Base-by-base conservation (phyloP, 2,797 vertebrate species). In the Rhabdophis nuchalis region DNA sequence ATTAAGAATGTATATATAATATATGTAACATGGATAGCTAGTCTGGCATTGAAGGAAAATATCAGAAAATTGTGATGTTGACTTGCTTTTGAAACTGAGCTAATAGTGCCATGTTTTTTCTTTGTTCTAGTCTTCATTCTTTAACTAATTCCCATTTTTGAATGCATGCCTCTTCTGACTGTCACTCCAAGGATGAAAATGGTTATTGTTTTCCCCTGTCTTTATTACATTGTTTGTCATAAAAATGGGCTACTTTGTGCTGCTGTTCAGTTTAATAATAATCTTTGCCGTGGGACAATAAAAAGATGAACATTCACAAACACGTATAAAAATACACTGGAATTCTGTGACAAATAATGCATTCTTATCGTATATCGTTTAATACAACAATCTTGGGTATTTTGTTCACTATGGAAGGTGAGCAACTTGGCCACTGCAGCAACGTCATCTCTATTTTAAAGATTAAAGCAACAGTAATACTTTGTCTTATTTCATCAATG, bases 51-150 rank as follows among this genome's bases (percentile, higher is more conserved):
- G 60, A 92, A 92, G 41, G 89, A 95, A 61, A 72, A 0, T 8
- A 88, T 32, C 1, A 29, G 50, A 27, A 94, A 32, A 91, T 8
- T 88, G 52, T 23, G 29, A 29, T 92, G 27, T 50, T 85, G 90
- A 89, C 0, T 2, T 90, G 91, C 0, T 4, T 87, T 60, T 86
- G 89, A 53, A 93, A 89, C 90, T 68, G 77, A 36, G 1, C 90
- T 91, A 61, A 90, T 92, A 92, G 50, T 52, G 89, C 72, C 94
- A 89, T 2, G 77, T 87, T 94, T 93, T 93, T 94, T 20, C 46
- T 64, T 89, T 93, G 5, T 93, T 90, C 29, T 18, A 0, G 0
- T 60, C 85, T 88, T 93, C 12, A 0, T 0, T 61, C 85, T 89
- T 93, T 58, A 50, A 68, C 89, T 56, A 13, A 82, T 5, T 94